These are phyloP conservation scores for Zaprionus gabonicus DNA, from an alignment of 1,140 invertebrate genomes.

Conservation along the genomic window DNA sequence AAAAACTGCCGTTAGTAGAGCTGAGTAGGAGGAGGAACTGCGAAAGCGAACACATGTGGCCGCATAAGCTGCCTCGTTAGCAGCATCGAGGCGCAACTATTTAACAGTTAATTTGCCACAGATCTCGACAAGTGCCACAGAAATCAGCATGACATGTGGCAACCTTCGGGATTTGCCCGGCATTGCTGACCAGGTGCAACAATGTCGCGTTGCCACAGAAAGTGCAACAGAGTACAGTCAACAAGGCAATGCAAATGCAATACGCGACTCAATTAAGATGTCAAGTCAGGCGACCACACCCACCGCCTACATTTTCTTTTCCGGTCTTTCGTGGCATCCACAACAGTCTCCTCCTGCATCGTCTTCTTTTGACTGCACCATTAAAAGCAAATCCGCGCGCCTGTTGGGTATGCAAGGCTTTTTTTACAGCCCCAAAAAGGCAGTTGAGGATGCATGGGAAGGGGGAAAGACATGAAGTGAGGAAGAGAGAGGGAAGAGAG, in stretches of 20 bases:
- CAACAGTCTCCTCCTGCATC: conserved; percentile 2
- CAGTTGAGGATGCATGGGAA: not conserved
- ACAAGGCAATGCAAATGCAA: not conserved
- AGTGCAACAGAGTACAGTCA: not conserved
- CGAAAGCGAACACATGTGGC: conserved; percentile 22
- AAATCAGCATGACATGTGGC: conserved; percentile 21
- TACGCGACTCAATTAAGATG: conserved; percentile 14
- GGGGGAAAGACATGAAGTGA: not conserved
- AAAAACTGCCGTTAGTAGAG: conserved; percentile 9
- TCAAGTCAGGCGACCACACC: not conserved
- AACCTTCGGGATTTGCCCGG: conserved; percentile 46
- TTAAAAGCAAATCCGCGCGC: not conserved
- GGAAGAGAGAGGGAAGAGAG: too few relatives aligned
- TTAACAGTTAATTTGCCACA: conserved; percentile 44
- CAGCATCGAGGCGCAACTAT: conserved; percentile 28
- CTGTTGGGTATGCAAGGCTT: conserved; percentile 46
- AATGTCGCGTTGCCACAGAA: not conserved
- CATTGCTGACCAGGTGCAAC: not conserved
- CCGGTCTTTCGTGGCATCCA: not conserved
- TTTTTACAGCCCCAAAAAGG: not conserved
- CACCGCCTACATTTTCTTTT: not conserved
- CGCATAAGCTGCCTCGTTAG: conserved; percentile 21
- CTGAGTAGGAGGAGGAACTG: not conserved
- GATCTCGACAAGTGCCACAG: conserved; percentile 19
- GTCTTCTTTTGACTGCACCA: not conserved